phyloP scores from a whole-genome alignment of 2,113 vertebrate species.

The Ciconia stormi region DNA sequence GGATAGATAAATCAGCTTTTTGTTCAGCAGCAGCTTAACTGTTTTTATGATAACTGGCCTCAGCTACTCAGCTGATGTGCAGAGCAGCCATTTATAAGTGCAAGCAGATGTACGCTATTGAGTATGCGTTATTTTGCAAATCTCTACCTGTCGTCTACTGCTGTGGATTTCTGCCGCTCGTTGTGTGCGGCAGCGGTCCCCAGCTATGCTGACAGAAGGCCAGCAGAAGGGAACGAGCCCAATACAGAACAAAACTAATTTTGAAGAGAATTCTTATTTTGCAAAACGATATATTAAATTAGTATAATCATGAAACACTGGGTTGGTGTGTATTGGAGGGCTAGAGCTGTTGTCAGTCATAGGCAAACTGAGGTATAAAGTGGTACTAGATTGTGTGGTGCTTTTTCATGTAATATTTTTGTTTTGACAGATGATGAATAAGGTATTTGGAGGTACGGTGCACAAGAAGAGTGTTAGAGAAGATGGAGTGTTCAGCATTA shows the following conservation, averaged over 20 bases:
- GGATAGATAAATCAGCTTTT: neutral
- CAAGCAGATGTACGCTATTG: neutral
- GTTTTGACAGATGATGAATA: constrained; percentile 94
- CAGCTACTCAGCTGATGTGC: neutral
- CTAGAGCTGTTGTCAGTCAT: neutral
- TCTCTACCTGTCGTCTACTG: neutral
- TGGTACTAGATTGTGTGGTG: neutral
- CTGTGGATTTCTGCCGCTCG: neutral
- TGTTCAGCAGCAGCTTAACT: neutral
- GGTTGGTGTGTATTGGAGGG: neutral
- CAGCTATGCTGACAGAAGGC: neutral
- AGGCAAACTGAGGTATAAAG: neutral
- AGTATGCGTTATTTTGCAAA: neutral
- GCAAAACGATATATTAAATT: rapidly evolving
- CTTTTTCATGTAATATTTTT: neutral
- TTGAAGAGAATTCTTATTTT: neutral
- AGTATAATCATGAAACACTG: neutral
- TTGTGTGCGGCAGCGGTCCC: neutral
- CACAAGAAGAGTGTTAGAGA: constrained; percentile 95
- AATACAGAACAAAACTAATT: neutral
- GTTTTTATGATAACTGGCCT: neutral
- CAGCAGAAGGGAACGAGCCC: neutral
- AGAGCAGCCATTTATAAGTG: neutral
- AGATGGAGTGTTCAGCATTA: constrained; percentile 94
- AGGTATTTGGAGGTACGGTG: constrained; percentile 96